Percentiles rank a stretch among this genome's conserved stretches.
These are phyloP conservation scores for Notothenia rossii DNA, from an alignment of 2,113 vertebrate genomes.

Conservation along the genomic window DNA sequence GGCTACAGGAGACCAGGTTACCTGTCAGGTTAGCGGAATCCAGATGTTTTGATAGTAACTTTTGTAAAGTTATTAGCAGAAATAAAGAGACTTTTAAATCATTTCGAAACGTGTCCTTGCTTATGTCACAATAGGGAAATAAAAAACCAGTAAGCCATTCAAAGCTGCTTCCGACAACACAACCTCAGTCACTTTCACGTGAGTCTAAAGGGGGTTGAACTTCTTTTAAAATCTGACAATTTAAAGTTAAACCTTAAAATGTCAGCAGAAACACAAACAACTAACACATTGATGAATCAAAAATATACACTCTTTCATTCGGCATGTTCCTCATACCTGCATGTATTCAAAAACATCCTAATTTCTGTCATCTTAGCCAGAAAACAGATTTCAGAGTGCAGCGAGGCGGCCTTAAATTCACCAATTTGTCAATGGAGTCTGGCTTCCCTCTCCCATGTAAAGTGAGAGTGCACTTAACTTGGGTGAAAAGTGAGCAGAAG, in stretches of 20 bases:
- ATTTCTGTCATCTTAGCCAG: slow-evolving; percentile 3
- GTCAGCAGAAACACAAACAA: neutral
- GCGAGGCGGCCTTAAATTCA: neutral
- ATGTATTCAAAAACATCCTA: fast-evolving
- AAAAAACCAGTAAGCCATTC: no score
- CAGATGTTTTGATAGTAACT: slow-evolving; percentile 44
- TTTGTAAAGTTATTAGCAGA: no score
- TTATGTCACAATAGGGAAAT: neutral
- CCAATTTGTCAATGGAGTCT: neutral
- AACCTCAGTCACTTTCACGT: slow-evolving; percentile 8
- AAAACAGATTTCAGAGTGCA: neutral
- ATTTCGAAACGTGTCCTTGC: neutral
- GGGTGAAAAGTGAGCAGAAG: slow-evolving; percentile 36
- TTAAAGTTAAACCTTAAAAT: fast-evolving
- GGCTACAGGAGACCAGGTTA: neutral
- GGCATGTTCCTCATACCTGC: neutral
- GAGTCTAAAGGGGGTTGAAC: slow-evolving; percentile 9
- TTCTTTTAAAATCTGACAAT: neutral
- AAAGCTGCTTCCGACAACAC: neutral
- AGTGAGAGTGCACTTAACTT: neutral
- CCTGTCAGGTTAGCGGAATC: neutral
- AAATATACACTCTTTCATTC: neutral
- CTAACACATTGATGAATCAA: neutral
- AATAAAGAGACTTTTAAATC: neutral
- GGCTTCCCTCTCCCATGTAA: neutral